Conservation (phyloP, 2,113 vertebrate species). For the Prunella fulvescens region DNA sequence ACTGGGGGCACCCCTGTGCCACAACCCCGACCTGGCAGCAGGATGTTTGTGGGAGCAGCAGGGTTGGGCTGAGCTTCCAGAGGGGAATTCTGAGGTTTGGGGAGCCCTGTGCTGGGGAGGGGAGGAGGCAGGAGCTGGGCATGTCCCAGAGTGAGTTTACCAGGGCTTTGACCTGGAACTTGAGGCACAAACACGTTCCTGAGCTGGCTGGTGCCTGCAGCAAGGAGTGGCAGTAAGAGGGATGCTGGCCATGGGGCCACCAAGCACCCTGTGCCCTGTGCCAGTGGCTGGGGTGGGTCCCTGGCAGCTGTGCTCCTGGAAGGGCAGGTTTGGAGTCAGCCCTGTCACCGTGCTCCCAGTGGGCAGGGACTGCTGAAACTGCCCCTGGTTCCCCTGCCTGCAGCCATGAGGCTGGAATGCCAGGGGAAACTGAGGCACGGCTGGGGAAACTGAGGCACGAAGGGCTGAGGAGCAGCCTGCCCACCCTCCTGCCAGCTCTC, state of each 20-base stretch:
- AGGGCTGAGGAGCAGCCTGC: not conserved
- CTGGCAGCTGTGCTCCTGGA: not conserved
- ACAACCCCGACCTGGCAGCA: not conserved
- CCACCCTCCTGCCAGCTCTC: not conserved
- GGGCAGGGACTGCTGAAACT: not conserved
- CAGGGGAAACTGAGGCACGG: not conserved
- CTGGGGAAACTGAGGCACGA: not conserved
- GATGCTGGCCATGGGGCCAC: accelerated
- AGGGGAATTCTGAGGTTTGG: not conserved
- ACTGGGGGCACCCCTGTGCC: not conserved
- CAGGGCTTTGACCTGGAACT: not conserved
- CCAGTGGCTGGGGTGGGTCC: not conserved
- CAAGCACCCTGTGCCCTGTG: not conserved
- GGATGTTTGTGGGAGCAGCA: accelerated
- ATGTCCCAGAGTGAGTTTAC: not conserved
- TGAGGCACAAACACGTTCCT: accelerated
- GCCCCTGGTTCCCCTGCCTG: not conserved
- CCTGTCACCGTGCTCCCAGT: not conserved
- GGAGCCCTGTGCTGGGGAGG: not conserved
- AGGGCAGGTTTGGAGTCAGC: not conserved
- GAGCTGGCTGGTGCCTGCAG: not conserved
- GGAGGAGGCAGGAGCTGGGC: not conserved
- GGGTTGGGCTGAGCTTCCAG: not conserved
- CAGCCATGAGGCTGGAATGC: not conserved
- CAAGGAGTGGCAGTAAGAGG: not conserved